phyloP scores from a whole-genome alignment of 2,888 invertebrate genomes.

The Liodrosophila aerea region DNA sequence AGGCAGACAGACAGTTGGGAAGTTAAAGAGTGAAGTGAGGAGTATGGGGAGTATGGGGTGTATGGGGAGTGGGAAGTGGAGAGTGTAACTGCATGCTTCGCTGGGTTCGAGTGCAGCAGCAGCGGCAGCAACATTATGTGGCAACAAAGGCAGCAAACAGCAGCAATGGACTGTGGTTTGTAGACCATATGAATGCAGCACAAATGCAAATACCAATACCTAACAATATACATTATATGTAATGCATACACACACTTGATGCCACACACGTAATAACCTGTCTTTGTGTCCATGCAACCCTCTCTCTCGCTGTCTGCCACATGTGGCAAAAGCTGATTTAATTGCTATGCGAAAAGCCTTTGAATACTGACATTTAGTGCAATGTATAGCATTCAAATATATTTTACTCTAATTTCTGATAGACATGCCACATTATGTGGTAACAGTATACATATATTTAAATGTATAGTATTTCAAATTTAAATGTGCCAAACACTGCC shows the following conservation, averaged over 20 bases:
- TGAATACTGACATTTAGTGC: conserved; percentile 19
- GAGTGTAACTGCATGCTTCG: conserved; percentile 55
- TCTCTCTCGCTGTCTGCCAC: conserved; percentile 12
- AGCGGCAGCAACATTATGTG: conserved; percentile 60
- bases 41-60: conserved; percentile 17
- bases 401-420: conserved; percentile 38
- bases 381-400: conserved; percentile 17
- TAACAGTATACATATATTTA: conserved; percentile 1
- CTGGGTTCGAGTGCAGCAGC: conserved; percentile 49
- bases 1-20: conserved; percentile 18
- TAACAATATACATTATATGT: conserved; percentile 13
- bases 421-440: conserved; percentile 51
- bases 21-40: conserved; percentile 24
- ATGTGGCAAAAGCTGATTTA: conserved; percentile 33
- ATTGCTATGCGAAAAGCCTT: conserved; percentile 33
- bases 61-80: conserved; percentile 25
- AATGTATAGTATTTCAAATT: too few species aligned
- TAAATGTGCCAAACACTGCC: too few species aligned
- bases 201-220: conserved; percentile 1
- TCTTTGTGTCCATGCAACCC: conserved; percentile 4
- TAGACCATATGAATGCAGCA: conserved; percentile 45
- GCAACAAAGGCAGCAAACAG: conserved; percentile 45
- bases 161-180: conserved; percentile 61
- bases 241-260: too few species aligned
- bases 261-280: conserved; percentile 23